Conservation (phyloP, 2,797 vertebrate genomes). For the Nyctalus aviator region DNA sequence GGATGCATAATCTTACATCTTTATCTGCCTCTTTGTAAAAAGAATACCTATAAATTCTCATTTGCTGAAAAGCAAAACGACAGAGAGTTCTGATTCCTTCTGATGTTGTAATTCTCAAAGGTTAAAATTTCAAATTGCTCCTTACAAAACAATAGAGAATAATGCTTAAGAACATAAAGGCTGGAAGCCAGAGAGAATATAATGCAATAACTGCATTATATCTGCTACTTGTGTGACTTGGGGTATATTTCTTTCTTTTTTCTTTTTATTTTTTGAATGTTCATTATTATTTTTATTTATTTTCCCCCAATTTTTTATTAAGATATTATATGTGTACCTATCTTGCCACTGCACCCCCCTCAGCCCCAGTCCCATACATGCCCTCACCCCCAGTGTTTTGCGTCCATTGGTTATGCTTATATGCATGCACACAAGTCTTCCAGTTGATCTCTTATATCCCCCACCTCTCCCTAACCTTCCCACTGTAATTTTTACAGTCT, state of each 20-base stretch:
- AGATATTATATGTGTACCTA: too few relatives aligned
- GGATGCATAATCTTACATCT: background rate
- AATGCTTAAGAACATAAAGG: background rate
- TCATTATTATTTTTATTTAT: too few relatives aligned
- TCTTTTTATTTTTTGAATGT: too few relatives aligned
- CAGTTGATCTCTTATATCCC: too few relatives aligned
- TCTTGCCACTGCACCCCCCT: too few relatives aligned
- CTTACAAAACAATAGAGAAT: background rate
- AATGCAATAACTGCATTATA: background rate
- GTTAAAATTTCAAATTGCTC: background rate
- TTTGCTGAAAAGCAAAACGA: background rate
- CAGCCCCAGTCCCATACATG: too few relatives aligned
- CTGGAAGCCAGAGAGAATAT: background rate
- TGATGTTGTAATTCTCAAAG: background rate
- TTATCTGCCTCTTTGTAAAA: background rate
- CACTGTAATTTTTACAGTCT: too few relatives aligned
- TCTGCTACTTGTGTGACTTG: background rate
- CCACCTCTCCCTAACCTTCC: too few relatives aligned
- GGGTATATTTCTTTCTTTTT: background rate
- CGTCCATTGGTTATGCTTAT: too few relatives aligned
- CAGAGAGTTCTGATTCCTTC: background rate
- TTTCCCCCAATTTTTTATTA: too few relatives aligned
- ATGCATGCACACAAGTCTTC: too few relatives aligned
- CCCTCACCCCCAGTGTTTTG: too few relatives aligned
- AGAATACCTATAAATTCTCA: background rate